phyloP scores from a whole-genome alignment of 2,888 invertebrate species.

The Acholoe squamosa region DNA sequence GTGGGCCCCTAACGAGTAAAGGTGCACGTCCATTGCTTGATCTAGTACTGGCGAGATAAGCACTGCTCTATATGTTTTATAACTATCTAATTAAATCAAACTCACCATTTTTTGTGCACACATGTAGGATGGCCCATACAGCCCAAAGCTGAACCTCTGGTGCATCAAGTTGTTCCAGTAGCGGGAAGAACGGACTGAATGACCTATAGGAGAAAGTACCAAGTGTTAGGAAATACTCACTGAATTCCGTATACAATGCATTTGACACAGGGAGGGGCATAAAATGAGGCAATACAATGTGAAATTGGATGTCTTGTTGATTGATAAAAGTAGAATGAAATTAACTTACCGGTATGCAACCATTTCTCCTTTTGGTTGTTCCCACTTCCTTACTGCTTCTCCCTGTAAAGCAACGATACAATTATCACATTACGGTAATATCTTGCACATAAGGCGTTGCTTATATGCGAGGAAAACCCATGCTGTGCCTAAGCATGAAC shows the following conservation, averaged over 20 bases:
- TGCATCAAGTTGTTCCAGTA: constrained; percentile 85
- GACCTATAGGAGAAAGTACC: constrained; percentile 84
- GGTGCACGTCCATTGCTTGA: background rate
- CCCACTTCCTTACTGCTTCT: constrained; percentile 87
- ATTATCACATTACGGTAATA: no score
- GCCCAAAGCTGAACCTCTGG: constrained; percentile 90
- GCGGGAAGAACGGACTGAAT: constrained; percentile 89
- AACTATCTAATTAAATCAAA: background rate
- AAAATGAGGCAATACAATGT: constrained; percentile 5
- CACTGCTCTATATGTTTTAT: no score
- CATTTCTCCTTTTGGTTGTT: constrained; percentile 89
- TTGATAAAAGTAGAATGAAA: no score
- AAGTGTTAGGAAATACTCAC: no score
- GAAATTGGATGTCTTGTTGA: no score
- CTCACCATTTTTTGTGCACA: constrained; percentile 86
- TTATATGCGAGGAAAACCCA: no score
- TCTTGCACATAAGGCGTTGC: no score
- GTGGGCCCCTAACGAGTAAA: background rate
- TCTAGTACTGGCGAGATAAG: no score
- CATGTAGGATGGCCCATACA: constrained; percentile 91
- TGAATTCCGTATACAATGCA: no score
- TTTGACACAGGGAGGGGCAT: no score
- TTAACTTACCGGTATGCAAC: constrained; percentile 85
- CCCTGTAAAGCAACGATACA: constrained; percentile 80
- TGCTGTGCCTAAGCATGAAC: no score